Base-by-base conservation (phyloP, 1,140 invertebrate genomes). In the Conus betulinus region DNA sequence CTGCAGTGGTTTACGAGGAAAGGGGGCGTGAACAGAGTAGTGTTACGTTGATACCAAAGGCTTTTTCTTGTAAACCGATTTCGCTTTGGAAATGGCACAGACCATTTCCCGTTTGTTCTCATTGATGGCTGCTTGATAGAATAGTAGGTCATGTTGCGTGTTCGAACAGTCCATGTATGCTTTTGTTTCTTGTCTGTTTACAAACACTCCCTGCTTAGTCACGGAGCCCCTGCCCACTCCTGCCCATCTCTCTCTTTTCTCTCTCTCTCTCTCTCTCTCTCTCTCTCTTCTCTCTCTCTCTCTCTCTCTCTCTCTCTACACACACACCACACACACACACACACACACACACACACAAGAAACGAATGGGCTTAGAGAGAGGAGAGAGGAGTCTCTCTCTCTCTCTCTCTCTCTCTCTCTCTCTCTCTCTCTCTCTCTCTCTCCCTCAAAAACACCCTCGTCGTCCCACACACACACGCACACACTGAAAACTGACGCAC, bases 381-480 rank as follows among this genome's bases (percentile, higher is more conserved):
- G 39, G 3, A 3, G 39, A 39, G 39, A 39, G n/a, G n/a, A n/a
- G n/a, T n/a, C 67, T 71, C 8, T 71, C 67, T 71, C 67, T 71
- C 67, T 71, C 67, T 71, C 8, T 71, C 67, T 71, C 67, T 71
- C 67, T 71, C 67, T 71, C 67, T 71, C 67, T 71, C 67, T 71
- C 67, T 71, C 67, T 71, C 67, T 71, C 67, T 71, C 67, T 71
- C 8, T 10, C 67, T 71, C 67, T 71, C 67, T 71, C 67, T 71
- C 67, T 71, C 67, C 5, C 67, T 71, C 67, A 20, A 5, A 20
- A 7, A 20, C 67, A 23, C 74, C 3, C 74, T 39, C 67, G 13
- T 57, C 13, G 55, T 57, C 55, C 55, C 74, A 78, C 74, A 78
- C 74, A 78, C 8, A 8, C 27, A 78, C n/a, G 17, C 74, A 78